phyloP scores from a whole-genome alignment of 2,888 invertebrate species.

The Pteria penguin region DNA sequence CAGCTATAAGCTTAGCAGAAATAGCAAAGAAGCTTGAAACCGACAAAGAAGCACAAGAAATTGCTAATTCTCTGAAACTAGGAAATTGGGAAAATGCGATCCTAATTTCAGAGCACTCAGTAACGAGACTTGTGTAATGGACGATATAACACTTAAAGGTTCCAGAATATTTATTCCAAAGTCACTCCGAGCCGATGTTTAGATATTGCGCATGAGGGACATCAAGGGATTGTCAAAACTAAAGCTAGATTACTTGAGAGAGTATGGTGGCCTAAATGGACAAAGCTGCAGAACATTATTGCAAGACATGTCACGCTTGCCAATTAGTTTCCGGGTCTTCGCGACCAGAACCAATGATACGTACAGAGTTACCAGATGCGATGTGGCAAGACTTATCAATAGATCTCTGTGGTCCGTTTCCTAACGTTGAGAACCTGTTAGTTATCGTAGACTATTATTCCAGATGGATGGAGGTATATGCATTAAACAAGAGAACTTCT shows the following conservation, averaged over 20 bases:
- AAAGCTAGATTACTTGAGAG: conserved; percentile 17
- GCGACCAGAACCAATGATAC: conserved; percentile 20
- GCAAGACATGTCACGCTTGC: conserved; percentile 7
- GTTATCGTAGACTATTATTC: conserved; percentile 32
- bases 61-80: background rate
- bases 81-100: background rate
- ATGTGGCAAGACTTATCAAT: conserved; percentile 34
- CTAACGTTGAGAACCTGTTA: conserved; percentile 31
- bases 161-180: background rate
- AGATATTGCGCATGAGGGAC: conserved; percentile 24
- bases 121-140: background rate
- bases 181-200: background rate
- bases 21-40: background rate
- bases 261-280: conserved; percentile 38
- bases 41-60: background rate
- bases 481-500: too few relatives aligned
- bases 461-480: conserved; percentile 1
- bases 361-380: conserved; percentile 28
- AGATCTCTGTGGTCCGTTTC: conserved; percentile 39
- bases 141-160: background rate
- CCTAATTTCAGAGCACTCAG: background rate
- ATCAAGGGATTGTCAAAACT: conserved; percentile 22
- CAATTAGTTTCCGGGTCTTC: background rate
- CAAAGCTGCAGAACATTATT: conserved; percentile 12
- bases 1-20: background rate